Evolutionary conservation across 1,140 invertebrate genomes (phyloP), one percentile per base, ranked within the genome.

Genomic region (Phocides pigmalion): DNA sequence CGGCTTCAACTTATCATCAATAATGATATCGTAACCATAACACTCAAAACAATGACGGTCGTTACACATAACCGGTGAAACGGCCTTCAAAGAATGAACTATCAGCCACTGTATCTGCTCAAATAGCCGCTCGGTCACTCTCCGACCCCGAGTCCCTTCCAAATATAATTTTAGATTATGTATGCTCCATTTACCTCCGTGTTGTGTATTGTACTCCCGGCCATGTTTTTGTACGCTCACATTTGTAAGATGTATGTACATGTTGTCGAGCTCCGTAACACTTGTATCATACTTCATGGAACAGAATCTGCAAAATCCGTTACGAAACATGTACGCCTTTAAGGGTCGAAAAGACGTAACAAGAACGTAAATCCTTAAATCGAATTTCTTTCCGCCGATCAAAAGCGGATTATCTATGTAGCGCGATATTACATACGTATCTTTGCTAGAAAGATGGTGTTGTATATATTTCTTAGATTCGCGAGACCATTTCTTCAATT

Each of bases 101-200:
- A 98, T 98, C 1, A 97, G 93, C 97, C 97, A 98, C 58, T 95
- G 95, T 64, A 98, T 97, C 70, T 95, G 96, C 28, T 95, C 93
- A 74, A 97, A 97, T 0, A 97, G 82, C 49, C 94, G 95, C 80
- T 97, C 96, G 0, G 96, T 97, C 0, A 97, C 96, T 46, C 94
- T 93, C 84, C 97, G 97, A 1, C 98, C 98, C 17, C 96, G 92
- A 0, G 97, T 98, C 62, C 97, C 97, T 88, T 98, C 97, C 65
- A 99, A 92, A 89, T 97, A 98, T 0, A 74, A 37, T 11, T 65
- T 62, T 58, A 99, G 91, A 93, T 98, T 98, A 79, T 98, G 95
- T 3, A 98, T 94, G 41, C 96, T 97, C 92, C 98, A 94, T 92
- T 99, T 99, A 0, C 98, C 98, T 2, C 98, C 98, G 78, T 99